Base-by-base conservation (phyloP, 2,113 vertebrate genomes). In the Ptilorrhoa leucosticta region DNA sequence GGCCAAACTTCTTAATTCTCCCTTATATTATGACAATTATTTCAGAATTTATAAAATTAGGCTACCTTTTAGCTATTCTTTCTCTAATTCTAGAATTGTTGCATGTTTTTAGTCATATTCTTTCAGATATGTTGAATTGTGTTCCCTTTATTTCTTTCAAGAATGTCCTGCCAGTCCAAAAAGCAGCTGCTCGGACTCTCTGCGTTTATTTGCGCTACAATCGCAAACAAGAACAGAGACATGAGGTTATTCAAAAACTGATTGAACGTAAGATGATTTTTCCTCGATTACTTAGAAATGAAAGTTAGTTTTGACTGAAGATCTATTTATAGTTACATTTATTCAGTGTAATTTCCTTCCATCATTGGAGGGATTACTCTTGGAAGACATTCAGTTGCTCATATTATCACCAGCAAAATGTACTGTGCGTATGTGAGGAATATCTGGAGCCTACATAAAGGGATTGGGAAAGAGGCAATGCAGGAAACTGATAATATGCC, bases 131-230 rank as follows among this genome's bases (percentile, higher is more conserved):
- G 22, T 83, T 76, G 93, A 94, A 94, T 35, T 90, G 2, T 95
- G n/a, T 92, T 95, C 66, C 44, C n/a, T 88, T 61, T 95, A 18
- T 97, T 94, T 97, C 90, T 96, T 98, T 96, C 71, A 97, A 99
- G 99, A 99, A 99, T 44, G 99, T 99, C 72, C 97, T 99, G 71
- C 99, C 99, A 18, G 99, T 99, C 57, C 99, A 99, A 97, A 99
- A 98, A 95, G 99, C 99, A 93, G 99, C 99, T 15, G 99, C 99
- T 85, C 98, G 99, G 92, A 99, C 99, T 7, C 98, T 99, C 21
- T 99, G 99, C 23, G 97, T 98, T 57, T 99, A 99, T 93, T 98
- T 99, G 76, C 98, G 99, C 63, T 99, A 99, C 82, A 99, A 99
- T 95, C 99, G 99, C 78, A 99, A 99, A 88, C 99, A 99, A 90